Base-by-base conservation (phyloP, 1,140 invertebrate genomes). In the Bombus terrestris region DNA sequence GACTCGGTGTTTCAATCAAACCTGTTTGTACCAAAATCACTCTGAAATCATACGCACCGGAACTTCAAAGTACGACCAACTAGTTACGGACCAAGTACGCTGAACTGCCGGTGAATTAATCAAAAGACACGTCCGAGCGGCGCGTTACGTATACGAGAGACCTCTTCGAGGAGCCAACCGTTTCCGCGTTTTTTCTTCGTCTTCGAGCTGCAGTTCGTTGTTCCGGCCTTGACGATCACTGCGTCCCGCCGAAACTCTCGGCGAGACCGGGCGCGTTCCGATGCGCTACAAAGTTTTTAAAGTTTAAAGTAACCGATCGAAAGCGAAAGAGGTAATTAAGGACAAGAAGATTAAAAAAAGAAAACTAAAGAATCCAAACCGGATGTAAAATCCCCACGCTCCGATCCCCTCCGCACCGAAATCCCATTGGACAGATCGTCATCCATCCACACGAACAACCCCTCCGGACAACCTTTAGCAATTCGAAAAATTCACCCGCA, bases 1-100 rank as follows among this genome's bases (percentile, higher is more conserved):
- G 13, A 18, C 68, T 79, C 79, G 87, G 64, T 89, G 83, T 78
- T 89, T 77, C 82, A 83, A 89, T 89, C 88, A 89, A 89, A 89
- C 53, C 59, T 80, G 69, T 79, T 79, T 89, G 75, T 89, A 89
- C 79, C 88, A 86, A 89, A 89, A 89, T 86, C 78, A 80, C 64
- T 68, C 83, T 53, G 64, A 64, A 85, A 85, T 62, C 81, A 62
- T 75, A 80, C 72, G 85, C 87, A 68, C 88, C 85, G 88, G 88
- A 81, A 81, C 59, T 89, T 89, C 88, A 89, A 89, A 86, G 88
- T 90, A 90, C 89, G 89, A 90, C 89, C 89, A 90, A 90, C 80
- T 90, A 90, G 76, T 83, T 88, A 88, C 86, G 89, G 89, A 90
- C 89, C 89, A 90, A 90, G 89, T 90, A 90, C 89, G 89, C 89